phyloP scores from a whole-genome alignment of 2,888 invertebrate species.

The Kuschelorhynchus macadamiae region DNA sequence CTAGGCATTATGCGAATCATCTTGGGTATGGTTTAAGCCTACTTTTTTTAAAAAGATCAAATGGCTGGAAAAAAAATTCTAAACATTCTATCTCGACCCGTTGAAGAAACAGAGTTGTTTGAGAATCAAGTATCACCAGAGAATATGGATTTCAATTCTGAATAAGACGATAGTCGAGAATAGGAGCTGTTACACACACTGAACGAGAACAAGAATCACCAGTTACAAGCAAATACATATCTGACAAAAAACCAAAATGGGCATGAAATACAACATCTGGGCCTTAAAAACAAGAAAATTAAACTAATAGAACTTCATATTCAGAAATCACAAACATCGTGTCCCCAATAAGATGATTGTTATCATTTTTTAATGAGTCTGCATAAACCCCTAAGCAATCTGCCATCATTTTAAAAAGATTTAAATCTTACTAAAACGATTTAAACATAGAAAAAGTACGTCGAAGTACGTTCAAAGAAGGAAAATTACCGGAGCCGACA shows the following conservation, averaged over 20 bases:
- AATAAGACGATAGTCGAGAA: slow-evolving; percentile 5
- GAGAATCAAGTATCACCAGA: slow-evolving; percentile 3
- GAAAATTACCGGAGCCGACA: too few species aligned
- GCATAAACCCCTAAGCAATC: slow-evolving; percentile 6
- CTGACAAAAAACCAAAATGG: not conserved
- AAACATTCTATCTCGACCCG: slow-evolving; percentile 3
- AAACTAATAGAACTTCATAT: not conserved
- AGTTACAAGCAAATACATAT: slow-evolving; percentile 1
- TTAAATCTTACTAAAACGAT: too few species aligned
- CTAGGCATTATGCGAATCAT: slow-evolving; percentile 12
- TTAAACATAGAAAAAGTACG: too few species aligned
- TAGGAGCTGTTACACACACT: not conserved
- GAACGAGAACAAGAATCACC: not conserved
- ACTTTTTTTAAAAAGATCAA: slow-evolving; percentile 6
- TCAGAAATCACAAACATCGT: not conserved
- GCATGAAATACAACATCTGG: not conserved
- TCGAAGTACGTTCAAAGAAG: too few species aligned
- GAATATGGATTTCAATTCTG: slow-evolving; percentile 5
- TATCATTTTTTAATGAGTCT: slow-evolving; percentile 13
- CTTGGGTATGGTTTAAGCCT: slow-evolving; percentile 10
- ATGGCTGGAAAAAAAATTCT: slow-evolving; percentile 6
- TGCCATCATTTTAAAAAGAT: too few species aligned
- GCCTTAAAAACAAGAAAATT: slow-evolving; percentile 2
- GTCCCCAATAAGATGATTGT: slow-evolving; percentile 4
- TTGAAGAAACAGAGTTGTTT: slow-evolving; percentile 3